Percentiles rank a stretch among this genome's conserved stretches.
Conservation (phyloP, 1,140 invertebrate genomes). For the Harlomillsia oculata region DNA sequence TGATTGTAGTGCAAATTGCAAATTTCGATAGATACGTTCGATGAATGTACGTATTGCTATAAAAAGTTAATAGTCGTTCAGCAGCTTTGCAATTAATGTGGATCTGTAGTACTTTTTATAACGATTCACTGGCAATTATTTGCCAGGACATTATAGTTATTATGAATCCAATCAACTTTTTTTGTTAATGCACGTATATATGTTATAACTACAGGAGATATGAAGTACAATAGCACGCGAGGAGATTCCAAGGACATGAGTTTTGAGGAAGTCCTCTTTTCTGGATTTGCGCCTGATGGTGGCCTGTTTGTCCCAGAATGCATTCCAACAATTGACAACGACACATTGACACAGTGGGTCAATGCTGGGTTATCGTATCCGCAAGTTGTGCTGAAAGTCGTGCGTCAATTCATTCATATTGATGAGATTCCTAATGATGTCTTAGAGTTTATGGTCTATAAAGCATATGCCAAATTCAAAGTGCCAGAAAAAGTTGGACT, state of each 20-base stretch:
- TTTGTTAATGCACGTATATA: neutral
- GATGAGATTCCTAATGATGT: slow-evolving; percentile 41
- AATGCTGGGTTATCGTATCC: slow-evolving; percentile 37
- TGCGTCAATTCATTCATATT: slow-evolving; percentile 40
- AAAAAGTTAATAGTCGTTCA: neutral
- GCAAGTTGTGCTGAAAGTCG: slow-evolving; percentile 41
- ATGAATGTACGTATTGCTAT: neutral
- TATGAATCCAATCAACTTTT: neutral
- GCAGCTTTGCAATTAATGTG: neutral
- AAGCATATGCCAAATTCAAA: slow-evolving; percentile 17
- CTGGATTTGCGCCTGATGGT: slow-evolving; percentile 44
- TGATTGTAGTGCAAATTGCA: no score
- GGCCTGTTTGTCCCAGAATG: slow-evolving; percentile 43
- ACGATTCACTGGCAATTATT: neutral
- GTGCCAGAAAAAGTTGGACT: neutral
- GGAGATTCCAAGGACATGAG: slow-evolving; percentile 35
- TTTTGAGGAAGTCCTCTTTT: slow-evolving; percentile 42
- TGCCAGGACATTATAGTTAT: neutral
- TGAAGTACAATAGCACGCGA: slow-evolving; percentile 44
- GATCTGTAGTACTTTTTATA: neutral
- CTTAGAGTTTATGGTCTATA: slow-evolving; percentile 4
- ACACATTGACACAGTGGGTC: slow-evolving; percentile 40
- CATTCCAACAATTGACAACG: slow-evolving; percentile 38
- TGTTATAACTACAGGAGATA: slow-evolving; percentile 18
- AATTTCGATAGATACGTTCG: neutral